phyloP scores from a whole-genome alignment of 2,888 invertebrate genomes.

The Autographa gamma region DNA sequence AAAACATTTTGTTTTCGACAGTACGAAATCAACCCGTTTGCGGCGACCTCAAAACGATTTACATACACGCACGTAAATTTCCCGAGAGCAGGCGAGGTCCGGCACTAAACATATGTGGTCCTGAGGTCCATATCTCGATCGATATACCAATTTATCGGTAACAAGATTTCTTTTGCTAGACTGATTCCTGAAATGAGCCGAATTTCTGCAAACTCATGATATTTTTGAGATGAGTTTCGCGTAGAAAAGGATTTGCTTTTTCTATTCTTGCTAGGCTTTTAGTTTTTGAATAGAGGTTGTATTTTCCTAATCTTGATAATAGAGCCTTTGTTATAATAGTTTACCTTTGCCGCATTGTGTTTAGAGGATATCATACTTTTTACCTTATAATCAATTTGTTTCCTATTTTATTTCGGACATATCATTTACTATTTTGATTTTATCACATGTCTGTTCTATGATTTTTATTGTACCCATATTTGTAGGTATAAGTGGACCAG shows the following conservation, averaged over 20 bases:
- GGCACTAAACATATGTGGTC: slow-evolving; percentile 36
- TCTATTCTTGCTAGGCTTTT: background rate
- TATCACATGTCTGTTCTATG: too few relatives aligned
- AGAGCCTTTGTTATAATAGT: background rate
- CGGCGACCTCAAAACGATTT: slow-evolving; percentile 52
- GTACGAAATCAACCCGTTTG: slow-evolving; percentile 50
- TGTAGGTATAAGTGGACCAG: too few relatives aligned
- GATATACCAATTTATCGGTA: slow-evolving; percentile 52
- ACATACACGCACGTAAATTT: slow-evolving; percentile 58
- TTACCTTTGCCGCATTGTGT: slow-evolving; percentile 2
- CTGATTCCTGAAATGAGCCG: slow-evolving; percentile 27
- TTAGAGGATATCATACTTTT: background rate
- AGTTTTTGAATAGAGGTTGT: background rate
- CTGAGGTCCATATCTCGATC: slow-evolving; percentile 40
- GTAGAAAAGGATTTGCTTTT: background rate
- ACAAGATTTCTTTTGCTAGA: slow-evolving; percentile 38
- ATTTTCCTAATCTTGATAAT: slow-evolving; percentile 1
- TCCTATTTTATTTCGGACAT: background rate
- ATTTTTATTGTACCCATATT: background rate
- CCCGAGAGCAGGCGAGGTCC: slow-evolving; percentile 29
- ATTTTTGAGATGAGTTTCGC: slow-evolving; percentile 43
- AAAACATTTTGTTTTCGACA: slow-evolving; percentile 13
- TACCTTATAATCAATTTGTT: background rate
- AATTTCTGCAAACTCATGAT: slow-evolving; percentile 14
- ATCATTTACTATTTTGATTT: background rate